phyloP scores from a whole-genome alignment of 2,113 vertebrate genomes.

The Sprattus sprattus region DNA sequence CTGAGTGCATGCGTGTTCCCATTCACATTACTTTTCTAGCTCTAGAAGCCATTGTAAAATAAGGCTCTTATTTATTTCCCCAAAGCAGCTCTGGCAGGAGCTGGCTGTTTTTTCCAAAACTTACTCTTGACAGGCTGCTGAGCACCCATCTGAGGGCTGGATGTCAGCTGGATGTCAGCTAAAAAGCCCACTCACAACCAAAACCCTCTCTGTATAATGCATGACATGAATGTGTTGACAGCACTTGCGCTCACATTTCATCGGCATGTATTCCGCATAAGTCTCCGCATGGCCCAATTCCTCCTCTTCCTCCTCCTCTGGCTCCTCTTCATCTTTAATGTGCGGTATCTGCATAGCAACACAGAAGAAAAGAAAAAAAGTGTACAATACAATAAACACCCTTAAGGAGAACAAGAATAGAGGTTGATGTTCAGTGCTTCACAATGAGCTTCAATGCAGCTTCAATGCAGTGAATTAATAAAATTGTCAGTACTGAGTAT shows the following conservation, averaged over 20 bases:
- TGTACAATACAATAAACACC: neutral
- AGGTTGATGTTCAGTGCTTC: neutral
- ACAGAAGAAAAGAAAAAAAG: neutral
- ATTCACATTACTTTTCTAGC: neutral
- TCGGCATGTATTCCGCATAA: conserved; percentile 97
- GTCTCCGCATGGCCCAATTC: conserved; percentile 97
- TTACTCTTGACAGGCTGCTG: neutral
- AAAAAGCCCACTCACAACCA: conserved; percentile 11
- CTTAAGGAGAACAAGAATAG: neutral
- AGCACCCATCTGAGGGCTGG: neutral
- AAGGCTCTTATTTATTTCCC: neutral
- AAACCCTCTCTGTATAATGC: neutral
- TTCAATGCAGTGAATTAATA: neutral
- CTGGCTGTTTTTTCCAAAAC: neutral
- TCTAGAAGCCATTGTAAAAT: neutral
- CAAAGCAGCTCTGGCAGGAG: neutral
- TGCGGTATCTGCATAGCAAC: conserved; percentile 70
- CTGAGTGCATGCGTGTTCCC: neutral
- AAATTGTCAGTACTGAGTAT: neutral
- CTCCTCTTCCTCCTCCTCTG: conserved; percentile 96
- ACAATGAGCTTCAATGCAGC: neutral
- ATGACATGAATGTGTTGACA: neutral
- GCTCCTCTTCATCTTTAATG: conserved; percentile 92
- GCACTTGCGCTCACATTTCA: conserved; percentile 82
- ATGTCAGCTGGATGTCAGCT: conserved; percentile 5